A percentile compares a stretch with the other conserved stretches of the same genome.
These are phyloP conservation scores for Platichthys flesus DNA, from an alignment of 2,113 vertebrate genomes.

Conservation along the genomic window DNA sequence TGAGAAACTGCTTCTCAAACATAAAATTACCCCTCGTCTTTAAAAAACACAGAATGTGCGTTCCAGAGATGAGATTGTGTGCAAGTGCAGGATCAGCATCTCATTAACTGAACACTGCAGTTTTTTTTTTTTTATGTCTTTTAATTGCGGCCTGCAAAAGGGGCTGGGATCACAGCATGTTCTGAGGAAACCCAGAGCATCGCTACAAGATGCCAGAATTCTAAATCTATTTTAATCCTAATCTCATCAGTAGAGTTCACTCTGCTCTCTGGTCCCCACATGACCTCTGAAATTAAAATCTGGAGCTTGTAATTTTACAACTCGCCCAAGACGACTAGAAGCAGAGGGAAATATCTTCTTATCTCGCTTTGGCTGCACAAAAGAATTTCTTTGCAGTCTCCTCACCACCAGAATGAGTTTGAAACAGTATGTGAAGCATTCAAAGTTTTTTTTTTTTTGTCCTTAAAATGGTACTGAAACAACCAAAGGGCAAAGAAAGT, in stretches of 20 bases:
- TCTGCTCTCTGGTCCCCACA: conserved; percentile 10
- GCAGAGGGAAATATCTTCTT: not conserved
- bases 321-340: not conserved
- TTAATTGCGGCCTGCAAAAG: not conserved
- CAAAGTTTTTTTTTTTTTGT: not conserved
- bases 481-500: conserved; percentile 17
- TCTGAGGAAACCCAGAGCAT: conserved; percentile 24
- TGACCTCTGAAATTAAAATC: conserved; percentile 51
- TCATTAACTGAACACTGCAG: not conserved
- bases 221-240: conserved; percentile 57
- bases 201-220: conserved; percentile 29
- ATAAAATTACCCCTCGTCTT: not conserved
- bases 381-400: not conserved
- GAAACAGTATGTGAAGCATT: not conserved
- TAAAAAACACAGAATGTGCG: not conserved
- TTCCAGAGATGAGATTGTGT: not conserved
- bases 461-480: not conserved
- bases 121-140: not conserved
- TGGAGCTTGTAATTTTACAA: conserved; percentile 18
- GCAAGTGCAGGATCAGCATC: not conserved
- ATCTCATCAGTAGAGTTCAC: conserved; percentile 57
- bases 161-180: not conserved
- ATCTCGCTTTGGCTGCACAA: not conserved
- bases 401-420: not conserved
- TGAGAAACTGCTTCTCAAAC: not conserved